Base-by-base conservation (phyloP, 2,888 invertebrate genomes). In the Ecdyonurus torrentis region DNA sequence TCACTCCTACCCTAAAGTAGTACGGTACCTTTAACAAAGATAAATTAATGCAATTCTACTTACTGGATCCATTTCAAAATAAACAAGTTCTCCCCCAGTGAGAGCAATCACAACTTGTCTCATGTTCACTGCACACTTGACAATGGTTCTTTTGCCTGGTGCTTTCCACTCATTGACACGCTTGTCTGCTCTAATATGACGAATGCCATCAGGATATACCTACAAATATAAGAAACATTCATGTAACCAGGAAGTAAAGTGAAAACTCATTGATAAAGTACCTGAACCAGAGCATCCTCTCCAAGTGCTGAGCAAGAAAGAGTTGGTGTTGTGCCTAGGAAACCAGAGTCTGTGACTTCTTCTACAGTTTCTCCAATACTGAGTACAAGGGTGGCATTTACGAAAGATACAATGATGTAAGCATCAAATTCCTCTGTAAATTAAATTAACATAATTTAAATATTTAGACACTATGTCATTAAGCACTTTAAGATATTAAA, bases 311-410 rank as follows among this genome's bases (percentile, higher is more conserved):
- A 94, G 77, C 99, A 99, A 66, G 94, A 91, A n/a, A 99, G 79
- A 0, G 99, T 99, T 0, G 98, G 97, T 0, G 98, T 98, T 0
- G 98, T 99, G 65, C 98, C 98, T 71, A 99, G 80, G 76, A 99
- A 99, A 58, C 99, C 99, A 66, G 98, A 98, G 76, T 99, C 99
- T 0, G 98, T 96, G 23, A 99, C 99, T 86, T 99, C 99, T 77
- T 99, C 99, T n/a, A 99, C 99, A 18, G 98, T 99, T 77, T 99
- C 99, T 69, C 99, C 99, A 74, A 99, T 99, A 70, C 96, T 96
- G 71, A 99, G 83, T 67, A 99, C 99, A 72, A 99, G 84, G 19
- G 99, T 99, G 69, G 99, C 99, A 74, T 90, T 91, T 67, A 96
- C 91, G 87, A 99, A 99, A 61, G 99, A 99, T 71, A 99, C 99